These are phyloP conservation scores for Catalaphyllia jardinei DNA, from an alignment of 64 coral and sea anemone genomes.

Conservation along the genomic window DNA sequence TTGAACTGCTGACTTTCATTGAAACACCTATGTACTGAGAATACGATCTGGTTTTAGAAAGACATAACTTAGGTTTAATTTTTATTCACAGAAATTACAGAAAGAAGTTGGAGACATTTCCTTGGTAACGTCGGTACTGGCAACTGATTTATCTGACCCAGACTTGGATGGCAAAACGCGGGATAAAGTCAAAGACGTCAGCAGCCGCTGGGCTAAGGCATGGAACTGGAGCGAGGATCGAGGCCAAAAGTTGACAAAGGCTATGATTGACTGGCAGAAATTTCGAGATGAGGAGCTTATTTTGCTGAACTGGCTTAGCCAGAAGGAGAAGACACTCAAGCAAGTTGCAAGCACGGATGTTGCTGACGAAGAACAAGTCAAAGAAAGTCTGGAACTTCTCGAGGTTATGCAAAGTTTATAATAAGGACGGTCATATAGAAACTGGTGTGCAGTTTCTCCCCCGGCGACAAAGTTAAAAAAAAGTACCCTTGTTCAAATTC, in stretches of 20 bases:
- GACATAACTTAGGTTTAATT: no score
- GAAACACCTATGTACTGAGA: no score
- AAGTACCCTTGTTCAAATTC: no score
- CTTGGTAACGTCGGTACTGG: constrained; percentile 59
- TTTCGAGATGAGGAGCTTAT: constrained; percentile 88
- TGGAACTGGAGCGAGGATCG: constrained; percentile 81
- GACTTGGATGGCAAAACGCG: constrained; percentile 65
- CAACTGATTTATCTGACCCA: constrained; percentile 75
- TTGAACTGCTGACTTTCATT: no score
- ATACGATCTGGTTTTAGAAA: no score
- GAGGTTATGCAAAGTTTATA: constrained; percentile 12
- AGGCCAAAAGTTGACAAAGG: constrained; percentile 45
- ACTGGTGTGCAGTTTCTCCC: no score
- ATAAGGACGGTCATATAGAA: no score
- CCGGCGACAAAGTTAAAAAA: no score
- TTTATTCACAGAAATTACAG: constrained; percentile 58
- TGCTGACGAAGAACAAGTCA: constrained; percentile 74
- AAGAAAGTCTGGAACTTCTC: constrained; percentile 53
- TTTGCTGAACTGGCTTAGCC: constrained; percentile 80
- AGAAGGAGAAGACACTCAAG: constrained; percentile 74
- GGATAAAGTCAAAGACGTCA: constrained; percentile 62
- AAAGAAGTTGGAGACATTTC: constrained; percentile 77
- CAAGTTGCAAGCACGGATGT: constrained; percentile 76
- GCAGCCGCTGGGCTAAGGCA: constrained; percentile 62
- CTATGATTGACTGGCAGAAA: constrained; percentile 83